phyloP scores from a whole-genome alignment of 2,113 vertebrate species.

The Parus major region DNA sequence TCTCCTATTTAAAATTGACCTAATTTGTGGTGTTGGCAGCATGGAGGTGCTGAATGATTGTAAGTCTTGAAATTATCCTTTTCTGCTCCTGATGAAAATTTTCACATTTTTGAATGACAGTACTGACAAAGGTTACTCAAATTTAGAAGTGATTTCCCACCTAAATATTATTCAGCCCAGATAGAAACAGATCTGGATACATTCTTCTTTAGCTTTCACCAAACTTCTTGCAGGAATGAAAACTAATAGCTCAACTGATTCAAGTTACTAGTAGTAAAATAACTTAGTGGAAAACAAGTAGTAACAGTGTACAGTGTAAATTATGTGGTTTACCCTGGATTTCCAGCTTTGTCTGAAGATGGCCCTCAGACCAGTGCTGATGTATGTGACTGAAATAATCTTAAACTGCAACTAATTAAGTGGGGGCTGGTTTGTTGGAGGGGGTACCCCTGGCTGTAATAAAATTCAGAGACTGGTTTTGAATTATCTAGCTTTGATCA shows the following conservation, averaged over 20 bases:
- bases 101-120: background rate
- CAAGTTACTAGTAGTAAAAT: background rate
- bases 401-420: background rate
- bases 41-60: background rate
- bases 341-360: background rate
- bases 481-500: background rate
- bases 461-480: background rate
- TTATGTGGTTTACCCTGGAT: background rate
- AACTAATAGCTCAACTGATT: background rate
- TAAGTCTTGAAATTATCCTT: background rate
- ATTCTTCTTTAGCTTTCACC: background rate
- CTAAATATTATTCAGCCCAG: background rate
- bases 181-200: background rate
- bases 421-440: rapidly evolving
- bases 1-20: background rate
- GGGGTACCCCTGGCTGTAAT: background rate
- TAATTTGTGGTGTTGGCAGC: background rate
- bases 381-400: background rate
- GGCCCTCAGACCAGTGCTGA: background rate
- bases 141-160: background rate
- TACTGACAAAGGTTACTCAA: background rate
- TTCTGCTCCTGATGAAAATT: background rate
- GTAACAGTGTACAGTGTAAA: background rate
- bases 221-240: background rate
- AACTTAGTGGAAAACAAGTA: background rate